Evolutionary conservation across 2,888 invertebrate species (phyloP).

Genomic region (Scotopteryx bipunctaria): DNA sequence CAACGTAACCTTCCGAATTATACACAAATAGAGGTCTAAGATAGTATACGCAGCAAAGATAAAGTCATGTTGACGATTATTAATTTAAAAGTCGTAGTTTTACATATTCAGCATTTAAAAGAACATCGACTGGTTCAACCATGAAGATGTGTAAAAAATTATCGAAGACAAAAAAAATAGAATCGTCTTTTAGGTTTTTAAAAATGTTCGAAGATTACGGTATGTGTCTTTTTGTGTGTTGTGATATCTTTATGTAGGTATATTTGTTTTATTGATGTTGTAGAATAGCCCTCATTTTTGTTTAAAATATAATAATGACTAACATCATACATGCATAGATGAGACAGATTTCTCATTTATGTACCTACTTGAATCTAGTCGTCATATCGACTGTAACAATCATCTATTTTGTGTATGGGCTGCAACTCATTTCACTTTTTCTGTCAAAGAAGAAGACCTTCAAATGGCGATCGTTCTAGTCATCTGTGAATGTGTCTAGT

Average conservation of each 20-base stretch:
- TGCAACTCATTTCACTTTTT: neutral
- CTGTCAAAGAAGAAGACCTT: neutral
- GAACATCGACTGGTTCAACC: no score
- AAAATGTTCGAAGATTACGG: neutral
- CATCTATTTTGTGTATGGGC: neutral
- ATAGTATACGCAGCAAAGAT: no score
- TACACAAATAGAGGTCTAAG: no score
- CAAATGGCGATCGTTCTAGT: neutral
- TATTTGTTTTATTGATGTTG: neutral
- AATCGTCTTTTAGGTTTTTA: neutral
- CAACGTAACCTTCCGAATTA: no score
- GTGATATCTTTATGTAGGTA: neutral
- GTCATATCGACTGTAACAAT: neutral
- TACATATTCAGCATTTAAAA: no score
- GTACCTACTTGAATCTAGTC: neutral
- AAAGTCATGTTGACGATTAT: no score
- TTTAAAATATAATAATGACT: neutral
- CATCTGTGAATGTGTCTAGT: conserved; percentile 10
- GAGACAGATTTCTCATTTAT: neutral
- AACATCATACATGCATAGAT: neutral
- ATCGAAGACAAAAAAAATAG: neutral
- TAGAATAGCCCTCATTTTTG: neutral
- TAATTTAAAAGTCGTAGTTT: no score
- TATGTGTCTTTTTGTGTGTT: neutral
- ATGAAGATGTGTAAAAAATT: no score